Percentiles rank a stretch among this genome's conserved stretches.
These are phyloP conservation scores for Thalassophryne amazonica DNA, from an alignment of 2,797 vertebrate species.

Conservation along the genomic window DNA sequence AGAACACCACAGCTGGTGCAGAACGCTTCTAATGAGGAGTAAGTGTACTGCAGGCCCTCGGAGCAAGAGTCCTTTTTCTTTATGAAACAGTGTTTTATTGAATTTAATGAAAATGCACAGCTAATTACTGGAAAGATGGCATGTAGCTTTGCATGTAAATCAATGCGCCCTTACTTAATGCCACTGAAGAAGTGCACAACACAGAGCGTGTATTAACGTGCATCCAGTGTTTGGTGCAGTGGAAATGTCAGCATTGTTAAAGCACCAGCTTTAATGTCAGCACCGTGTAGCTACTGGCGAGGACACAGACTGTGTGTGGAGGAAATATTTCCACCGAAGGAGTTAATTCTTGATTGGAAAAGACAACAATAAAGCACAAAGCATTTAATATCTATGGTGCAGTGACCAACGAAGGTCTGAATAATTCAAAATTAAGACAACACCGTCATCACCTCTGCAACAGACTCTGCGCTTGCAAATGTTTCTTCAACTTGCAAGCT, in stretches of 20 bases:
- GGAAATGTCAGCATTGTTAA: conserved; percentile 61
- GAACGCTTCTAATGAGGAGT: conserved; percentile 62
- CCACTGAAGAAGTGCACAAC: conserved; percentile 33
- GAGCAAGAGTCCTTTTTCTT: conserved; percentile 18
- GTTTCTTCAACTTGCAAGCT: too few relatives aligned
- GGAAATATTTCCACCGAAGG: too few relatives aligned
- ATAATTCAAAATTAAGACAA: too few relatives aligned
- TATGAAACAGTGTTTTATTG: conserved; percentile 32
- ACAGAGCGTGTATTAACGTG: conserved; percentile 4
- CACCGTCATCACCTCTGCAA: too few relatives aligned
- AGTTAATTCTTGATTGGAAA: too few relatives aligned
- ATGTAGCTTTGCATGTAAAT: conserved; percentile 36
- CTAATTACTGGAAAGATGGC: conserved; percentile 47
- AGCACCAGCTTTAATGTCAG: conserved; percentile 58
- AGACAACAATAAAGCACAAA: too few relatives aligned
- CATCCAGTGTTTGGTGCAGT: conserved; percentile 39
- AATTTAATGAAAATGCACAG: conserved; percentile 39
- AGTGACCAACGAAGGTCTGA: too few relatives aligned
- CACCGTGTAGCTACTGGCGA: conserved; percentile 1
- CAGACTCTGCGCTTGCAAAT: too few relatives aligned
- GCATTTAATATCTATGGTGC: too few relatives aligned
- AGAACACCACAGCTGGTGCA: conserved; percentile 38
- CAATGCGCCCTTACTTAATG: conserved; percentile 40
- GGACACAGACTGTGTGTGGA: not conserved
- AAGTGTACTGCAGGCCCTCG: conserved; percentile 21